Conservation (phyloP, 2,797 vertebrate species). For the Phalloptychus januarius region DNA sequence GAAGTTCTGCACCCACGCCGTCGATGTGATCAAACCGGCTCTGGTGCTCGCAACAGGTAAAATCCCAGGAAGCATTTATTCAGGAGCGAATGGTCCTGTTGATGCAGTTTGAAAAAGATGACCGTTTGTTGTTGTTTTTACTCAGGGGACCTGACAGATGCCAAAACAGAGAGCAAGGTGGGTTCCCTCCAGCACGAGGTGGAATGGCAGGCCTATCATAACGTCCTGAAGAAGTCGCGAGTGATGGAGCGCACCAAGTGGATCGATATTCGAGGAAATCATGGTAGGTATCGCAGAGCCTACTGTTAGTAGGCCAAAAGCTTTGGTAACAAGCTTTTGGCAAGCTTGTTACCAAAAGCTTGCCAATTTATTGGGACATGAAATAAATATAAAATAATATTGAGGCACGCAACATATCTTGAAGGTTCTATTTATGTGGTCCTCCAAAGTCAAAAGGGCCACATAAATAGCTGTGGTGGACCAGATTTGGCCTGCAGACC, state of each 20-base stretch:
- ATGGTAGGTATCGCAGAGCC: slow-evolving; percentile 81
- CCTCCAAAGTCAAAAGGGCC: too few relatives aligned
- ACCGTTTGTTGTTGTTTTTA: slow-evolving; percentile 10
- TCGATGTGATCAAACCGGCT: slow-evolving; percentile 88
- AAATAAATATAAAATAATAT: too few relatives aligned
- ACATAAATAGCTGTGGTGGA: too few relatives aligned
- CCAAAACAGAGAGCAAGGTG: slow-evolving; percentile 90
- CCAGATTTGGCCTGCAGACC: too few relatives aligned
- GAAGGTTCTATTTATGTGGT: too few relatives aligned
- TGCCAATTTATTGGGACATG: background rate
- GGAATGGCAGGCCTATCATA: slow-evolving; percentile 95
- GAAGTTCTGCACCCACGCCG: slow-evolving; percentile 91
- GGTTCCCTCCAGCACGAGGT: slow-evolving; percentile 93
- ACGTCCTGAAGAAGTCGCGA: slow-evolving; percentile 88
- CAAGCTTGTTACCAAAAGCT: slow-evolving; percentile 1
- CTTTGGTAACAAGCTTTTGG: too few relatives aligned
- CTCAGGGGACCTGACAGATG: slow-evolving; percentile 94
- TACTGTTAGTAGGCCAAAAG: too few relatives aligned
- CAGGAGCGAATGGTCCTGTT: slow-evolving; percentile 6
- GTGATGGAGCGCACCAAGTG: slow-evolving; percentile 94
- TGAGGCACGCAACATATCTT: too few relatives aligned
- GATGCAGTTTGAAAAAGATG: background rate
- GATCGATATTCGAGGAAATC: slow-evolving; percentile 97
- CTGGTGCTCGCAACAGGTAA: slow-evolving; percentile 96
- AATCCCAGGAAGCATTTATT: background rate